Evolutionary conservation across 2,113 vertebrate species (phyloP).

Genomic region (Eurypyga helias): DNA sequence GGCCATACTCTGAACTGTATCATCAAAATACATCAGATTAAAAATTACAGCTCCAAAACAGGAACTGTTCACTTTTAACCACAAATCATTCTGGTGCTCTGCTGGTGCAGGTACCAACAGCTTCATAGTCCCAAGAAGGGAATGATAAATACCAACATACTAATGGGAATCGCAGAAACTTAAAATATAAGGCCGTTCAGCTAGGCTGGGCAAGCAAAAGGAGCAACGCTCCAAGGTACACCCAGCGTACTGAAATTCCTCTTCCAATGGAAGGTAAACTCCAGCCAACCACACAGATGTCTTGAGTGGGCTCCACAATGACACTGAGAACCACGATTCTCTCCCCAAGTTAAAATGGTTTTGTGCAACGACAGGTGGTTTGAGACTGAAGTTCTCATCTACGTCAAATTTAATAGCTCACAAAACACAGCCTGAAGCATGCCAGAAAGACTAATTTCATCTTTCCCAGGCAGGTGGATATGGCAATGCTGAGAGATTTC

Average conservation of each 20-base stretch:
- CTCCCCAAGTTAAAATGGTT: neutral
- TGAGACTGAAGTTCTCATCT: neutral
- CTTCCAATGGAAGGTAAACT: neutral
- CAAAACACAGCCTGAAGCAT: neutral
- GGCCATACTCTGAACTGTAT: neutral
- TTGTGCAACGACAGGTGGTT: neutral
- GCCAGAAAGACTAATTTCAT: neutral
- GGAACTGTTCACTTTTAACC: neutral
- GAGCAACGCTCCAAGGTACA: neutral
- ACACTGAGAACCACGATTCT: rapidly evolving
- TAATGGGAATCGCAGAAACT: neutral
- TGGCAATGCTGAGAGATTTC: neutral
- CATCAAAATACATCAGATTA: neutral
- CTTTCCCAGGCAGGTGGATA: neutral
- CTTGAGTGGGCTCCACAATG: neutral
- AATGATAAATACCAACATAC: neutral
- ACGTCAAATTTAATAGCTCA: neutral
- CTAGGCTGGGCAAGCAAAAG: neutral
- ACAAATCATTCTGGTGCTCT: neutral
- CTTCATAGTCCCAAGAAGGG: neutral
- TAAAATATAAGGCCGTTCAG: neutral
- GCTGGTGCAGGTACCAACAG: neutral
- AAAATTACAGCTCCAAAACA: neutral
- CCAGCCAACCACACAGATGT: neutral
- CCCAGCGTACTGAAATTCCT: neutral